A percentile compares a stretch with the other conserved stretches of the same genome.
Conservation (phyloP, 1,140 invertebrate genomes). For the Ceratosolen fusciceps region DNA sequence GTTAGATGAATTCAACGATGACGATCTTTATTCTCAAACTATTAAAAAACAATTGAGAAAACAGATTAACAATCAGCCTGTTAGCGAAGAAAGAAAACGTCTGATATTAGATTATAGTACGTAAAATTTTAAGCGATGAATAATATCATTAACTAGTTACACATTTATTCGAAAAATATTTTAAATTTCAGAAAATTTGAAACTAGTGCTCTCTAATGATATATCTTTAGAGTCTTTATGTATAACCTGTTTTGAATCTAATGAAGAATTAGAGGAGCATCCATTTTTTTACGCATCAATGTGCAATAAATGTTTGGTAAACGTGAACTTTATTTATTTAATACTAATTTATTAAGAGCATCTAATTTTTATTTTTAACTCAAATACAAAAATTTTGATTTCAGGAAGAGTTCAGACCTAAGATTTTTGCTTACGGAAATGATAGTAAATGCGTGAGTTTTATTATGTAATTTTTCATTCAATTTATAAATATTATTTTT, state of each 20-base stretch:
- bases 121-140: not conserved
- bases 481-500: conserved; percentile 17
- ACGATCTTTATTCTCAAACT: conserved; percentile 41
- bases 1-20: not conserved
- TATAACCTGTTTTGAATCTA: conserved; percentile 57
- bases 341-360: conserved; percentile 5
- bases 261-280: conserved; percentile 53
- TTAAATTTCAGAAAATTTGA: conserved; percentile 30
- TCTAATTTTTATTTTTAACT: conserved; percentile 9
- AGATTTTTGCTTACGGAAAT: conserved; percentile 62
- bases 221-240: conserved; percentile 52
- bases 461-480: conserved; percentile 16
- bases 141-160: too few relatives aligned
- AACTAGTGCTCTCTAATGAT: conserved; percentile 2
- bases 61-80: conserved; percentile 38
- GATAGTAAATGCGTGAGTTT: conserved; percentile 64
- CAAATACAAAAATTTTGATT: conserved; percentile 45
- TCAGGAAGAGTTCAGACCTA: conserved; percentile 60
- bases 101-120: conserved; percentile 26
- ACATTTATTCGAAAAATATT: conserved; percentile 13
- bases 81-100: conserved; percentile 26
- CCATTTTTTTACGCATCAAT: conserved; percentile 61
- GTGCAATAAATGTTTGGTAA: conserved; percentile 62
- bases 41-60: conserved; percentile 43
- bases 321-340: conserved; percentile 26